Evolutionary conservation across 1,140 invertebrate genomes (phyloP).

Genomic region (Parasteatoda tepidariorum): DNA sequence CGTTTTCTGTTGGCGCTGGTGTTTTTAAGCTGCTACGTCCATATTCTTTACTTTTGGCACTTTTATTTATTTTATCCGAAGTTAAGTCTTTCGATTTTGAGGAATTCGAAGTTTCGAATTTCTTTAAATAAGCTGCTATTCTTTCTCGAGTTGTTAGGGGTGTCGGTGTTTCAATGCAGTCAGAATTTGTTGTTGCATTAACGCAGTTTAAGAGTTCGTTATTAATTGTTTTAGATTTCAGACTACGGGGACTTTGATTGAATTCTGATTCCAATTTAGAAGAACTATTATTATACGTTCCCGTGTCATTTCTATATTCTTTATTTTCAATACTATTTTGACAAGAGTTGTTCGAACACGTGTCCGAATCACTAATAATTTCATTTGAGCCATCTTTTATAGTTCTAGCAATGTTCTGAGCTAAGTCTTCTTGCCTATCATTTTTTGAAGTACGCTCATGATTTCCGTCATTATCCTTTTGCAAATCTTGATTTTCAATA

Average conservation of each 20-base stretch:
- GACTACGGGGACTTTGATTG: not conserved
- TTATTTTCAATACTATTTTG: not conserved
- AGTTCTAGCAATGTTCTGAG: too few relatives aligned
- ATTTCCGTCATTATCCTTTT: too few relatives aligned
- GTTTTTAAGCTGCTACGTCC: not conserved
- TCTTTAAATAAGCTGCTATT: constrained; percentile 33
- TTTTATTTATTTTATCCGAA: not conserved
- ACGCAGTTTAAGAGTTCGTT: not conserved
- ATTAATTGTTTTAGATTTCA: not conserved
- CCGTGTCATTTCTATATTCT: too few relatives aligned
- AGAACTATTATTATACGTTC: too few relatives aligned
- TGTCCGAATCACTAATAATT: too few relatives aligned
- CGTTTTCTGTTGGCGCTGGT: not conserved
- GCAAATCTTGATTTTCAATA: not conserved
- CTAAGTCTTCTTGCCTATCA: too few relatives aligned
- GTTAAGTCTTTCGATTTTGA: not conserved
- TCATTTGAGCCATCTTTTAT: too few relatives aligned
- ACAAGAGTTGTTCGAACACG: too few relatives aligned
- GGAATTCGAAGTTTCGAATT: constrained; percentile 6
- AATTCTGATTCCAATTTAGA: too few relatives aligned
- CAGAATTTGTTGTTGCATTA: not conserved
- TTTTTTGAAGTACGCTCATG: too few relatives aligned
- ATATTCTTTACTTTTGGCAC: not conserved
- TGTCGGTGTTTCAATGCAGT: not conserved
- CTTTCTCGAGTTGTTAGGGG: constrained; percentile 13